phyloP scores from a whole-genome alignment of 2,797 vertebrate species.

The Sternarchorhynchus goeldii region DNA sequence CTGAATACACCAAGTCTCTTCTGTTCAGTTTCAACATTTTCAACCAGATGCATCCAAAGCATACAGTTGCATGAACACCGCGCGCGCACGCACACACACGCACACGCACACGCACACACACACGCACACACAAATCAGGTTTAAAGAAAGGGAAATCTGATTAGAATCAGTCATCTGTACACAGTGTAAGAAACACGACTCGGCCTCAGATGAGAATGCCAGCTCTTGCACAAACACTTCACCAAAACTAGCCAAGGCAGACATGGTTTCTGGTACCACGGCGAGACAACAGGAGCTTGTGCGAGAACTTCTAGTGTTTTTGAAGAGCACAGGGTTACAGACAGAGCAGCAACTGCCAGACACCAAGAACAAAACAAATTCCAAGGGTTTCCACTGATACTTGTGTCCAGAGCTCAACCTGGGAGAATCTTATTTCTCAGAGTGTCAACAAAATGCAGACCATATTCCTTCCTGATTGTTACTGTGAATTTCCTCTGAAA shows the following conservation, averaged over 20 bases:
- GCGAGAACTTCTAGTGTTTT: slow-evolving; percentile 42
- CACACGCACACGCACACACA: background rate
- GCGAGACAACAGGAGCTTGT: slow-evolving; percentile 14
- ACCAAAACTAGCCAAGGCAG: slow-evolving; percentile 62
- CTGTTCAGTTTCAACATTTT: background rate
- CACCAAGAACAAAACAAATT: slow-evolving; percentile 22
- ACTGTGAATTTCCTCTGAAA: slow-evolving; percentile 61
- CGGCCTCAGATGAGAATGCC: slow-evolving; percentile 61
- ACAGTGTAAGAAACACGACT: slow-evolving; percentile 59
- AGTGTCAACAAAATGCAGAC: slow-evolving; percentile 29
- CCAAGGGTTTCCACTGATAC: background rate
- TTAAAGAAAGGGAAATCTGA: slow-evolving; percentile 36
- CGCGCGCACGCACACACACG: background rate
- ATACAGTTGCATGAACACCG: too few species aligned
- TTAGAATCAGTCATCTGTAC: slow-evolving; percentile 19
- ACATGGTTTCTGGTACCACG: slow-evolving; percentile 53
- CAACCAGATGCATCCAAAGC: background rate
- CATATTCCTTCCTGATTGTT: slow-evolving; percentile 43
- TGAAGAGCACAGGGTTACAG: slow-evolving; percentile 57
- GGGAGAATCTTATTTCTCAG: slow-evolving; percentile 1
- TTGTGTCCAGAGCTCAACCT: slow-evolving; percentile 2
- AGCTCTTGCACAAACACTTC: slow-evolving; percentile 60
- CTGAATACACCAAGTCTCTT: background rate
- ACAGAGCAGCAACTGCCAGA: slow-evolving; percentile 55
- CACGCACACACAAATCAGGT: slow-evolving; percentile 21